A percentile compares a stretch with the other conserved stretches of the same genome.
Conservation (phyloP, 1,140 invertebrate species). For the Xylocopa sonorina region DNA sequence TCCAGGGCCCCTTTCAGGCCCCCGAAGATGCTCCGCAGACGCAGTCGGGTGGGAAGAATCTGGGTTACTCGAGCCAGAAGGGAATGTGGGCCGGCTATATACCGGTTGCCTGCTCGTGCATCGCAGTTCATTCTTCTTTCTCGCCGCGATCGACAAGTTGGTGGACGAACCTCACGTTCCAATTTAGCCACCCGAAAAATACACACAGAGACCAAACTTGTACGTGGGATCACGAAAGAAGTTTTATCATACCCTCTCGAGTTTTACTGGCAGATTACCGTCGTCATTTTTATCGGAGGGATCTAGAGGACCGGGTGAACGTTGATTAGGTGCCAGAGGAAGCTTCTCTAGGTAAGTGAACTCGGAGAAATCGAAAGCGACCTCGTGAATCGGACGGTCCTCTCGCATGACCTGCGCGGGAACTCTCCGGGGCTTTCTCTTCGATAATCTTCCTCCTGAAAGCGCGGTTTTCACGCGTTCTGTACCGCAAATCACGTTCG, state of each 20-base stretch:
- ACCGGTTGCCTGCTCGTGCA: constrained; percentile 77
- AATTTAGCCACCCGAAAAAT: constrained; percentile 52
- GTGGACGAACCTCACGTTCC: constrained; percentile 73
- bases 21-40: constrained; percentile 70
- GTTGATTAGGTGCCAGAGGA: not conserved
- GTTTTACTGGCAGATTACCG: not conserved
- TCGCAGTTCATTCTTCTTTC: constrained; percentile 78
- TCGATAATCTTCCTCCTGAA: not conserved
- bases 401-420: not conserved
- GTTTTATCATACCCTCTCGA: not conserved
- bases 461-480: constrained; percentile 1
- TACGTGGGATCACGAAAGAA: not conserved
- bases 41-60: constrained; percentile 77
- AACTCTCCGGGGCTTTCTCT: constrained; percentile 32
- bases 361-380: constrained; percentile 38
- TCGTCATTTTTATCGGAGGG: not conserved
- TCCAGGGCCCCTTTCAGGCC: constrained; percentile 49
- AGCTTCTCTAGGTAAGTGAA: constrained; percentile 27
- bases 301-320: not conserved
- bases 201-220: not conserved
- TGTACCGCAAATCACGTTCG: not conserved
- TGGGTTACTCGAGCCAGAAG: constrained; percentile 81
- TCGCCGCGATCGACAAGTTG: constrained; percentile 56
- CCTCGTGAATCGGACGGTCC: not conserved
- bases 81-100: constrained; percentile 82